Percentiles rank a stretch among this genome's conserved stretches.
These are phyloP conservation scores for Delphinapterus leucas DNA, from an alignment of 2,113 vertebrate species.

Conservation along the genomic window DNA sequence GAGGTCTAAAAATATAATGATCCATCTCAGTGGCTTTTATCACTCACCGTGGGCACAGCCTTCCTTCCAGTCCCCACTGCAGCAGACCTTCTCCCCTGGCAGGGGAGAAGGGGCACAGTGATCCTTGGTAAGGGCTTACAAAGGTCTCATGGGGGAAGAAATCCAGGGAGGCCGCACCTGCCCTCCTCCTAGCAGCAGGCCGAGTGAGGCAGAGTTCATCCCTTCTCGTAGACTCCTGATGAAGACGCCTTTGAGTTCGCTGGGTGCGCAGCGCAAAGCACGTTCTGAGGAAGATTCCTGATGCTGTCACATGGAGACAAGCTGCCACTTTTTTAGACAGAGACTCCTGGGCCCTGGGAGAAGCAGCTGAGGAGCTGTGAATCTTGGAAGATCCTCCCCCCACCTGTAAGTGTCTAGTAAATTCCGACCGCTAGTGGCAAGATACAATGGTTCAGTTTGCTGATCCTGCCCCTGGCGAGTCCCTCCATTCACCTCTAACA, in stretches of 20 bases:
- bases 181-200: neutral
- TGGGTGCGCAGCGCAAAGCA: too few relatives aligned
- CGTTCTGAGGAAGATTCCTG: neutral
- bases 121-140: too few relatives aligned
- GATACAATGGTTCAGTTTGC: neutral
- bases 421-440: neutral
- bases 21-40: neutral
- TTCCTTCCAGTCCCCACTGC: neutral
- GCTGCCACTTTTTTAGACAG: neutral
- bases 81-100: neutral
- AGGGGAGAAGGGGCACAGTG: neutral
- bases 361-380: neutral
- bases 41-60: accelerated
- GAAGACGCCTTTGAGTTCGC: neutral
- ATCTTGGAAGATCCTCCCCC: neutral
- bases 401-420: neutral
- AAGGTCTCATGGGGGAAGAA: neutral
- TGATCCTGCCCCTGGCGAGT: neutral
- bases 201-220: neutral
- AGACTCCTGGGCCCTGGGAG: neutral
- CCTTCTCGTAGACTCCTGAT: neutral
- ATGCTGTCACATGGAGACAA: neutral
- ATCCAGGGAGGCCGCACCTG: neutral
- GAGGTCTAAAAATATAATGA: neutral
- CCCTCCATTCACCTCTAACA: neutral